Base-by-base conservation (phyloP, 2,113 vertebrate genomes). In the Leucosticte australis region DNA sequence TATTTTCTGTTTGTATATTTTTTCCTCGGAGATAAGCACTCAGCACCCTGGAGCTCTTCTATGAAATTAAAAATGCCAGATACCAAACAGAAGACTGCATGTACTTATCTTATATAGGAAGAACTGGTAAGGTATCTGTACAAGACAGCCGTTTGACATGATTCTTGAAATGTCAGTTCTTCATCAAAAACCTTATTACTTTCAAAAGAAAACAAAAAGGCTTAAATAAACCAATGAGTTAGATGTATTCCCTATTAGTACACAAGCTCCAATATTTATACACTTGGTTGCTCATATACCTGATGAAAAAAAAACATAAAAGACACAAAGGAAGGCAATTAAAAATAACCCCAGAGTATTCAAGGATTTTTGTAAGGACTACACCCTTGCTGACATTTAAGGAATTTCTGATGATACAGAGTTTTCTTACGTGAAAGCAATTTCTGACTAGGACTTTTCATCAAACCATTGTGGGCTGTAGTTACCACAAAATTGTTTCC, bases 321-420 rank as follows among this genome's bases (percentile, higher is more conserved):
- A 81, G 26, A 33, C 33, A 77, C 28, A 76, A 49, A 59, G 15
- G 15, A 80, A 94, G 83, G 60, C 52, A 77, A 76, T n/a, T 8
- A 67, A 83, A 82, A 78, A 67, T 31, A 59, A 49, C 4, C 15
- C 21, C n/a, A 13, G 59, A 79, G 22, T 59, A 81, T 47, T 64
- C 56, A 84, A 78, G 35, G 52, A 83, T 67, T 92, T 88, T 81
- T 89, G 5, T 46, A 70, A 67, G 28, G 44, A 35, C 85, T 90
- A 74, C 76, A 55, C 67, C 85, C 75, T 91, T 90, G 64, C 76
- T 94, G 67, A 90, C 68, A 68, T 80, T 95, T 88, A 74, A 95
- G 84, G 87, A 85, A 90, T 94, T 94, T 83, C 42, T 95, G 80
- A 90, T 47, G 9, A 77, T 53, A 90, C 75, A 91, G 89, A 83